Evolutionary conservation across 1,140 invertebrate species (phyloP).

Genomic region (Mizuhopecten yessoensis): DNA sequence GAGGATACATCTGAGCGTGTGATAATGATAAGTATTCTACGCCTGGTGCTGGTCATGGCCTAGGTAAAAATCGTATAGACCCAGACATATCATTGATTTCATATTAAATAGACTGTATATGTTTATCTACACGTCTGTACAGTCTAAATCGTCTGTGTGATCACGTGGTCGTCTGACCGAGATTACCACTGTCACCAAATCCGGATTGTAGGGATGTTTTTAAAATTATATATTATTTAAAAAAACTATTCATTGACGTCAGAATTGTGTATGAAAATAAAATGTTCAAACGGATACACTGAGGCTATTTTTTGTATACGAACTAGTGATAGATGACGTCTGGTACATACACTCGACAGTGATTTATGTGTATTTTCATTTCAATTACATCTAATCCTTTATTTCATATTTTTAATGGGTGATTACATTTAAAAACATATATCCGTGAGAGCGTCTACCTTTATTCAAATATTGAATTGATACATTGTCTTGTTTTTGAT

Average conservation of each 20-base stretch:
- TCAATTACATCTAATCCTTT: too few species aligned
- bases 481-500: too few species aligned
- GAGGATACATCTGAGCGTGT: too few species aligned
- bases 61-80: neutral
- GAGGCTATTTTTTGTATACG: neutral
- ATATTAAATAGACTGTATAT: neutral
- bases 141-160: neutral
- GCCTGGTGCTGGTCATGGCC: too few species aligned
- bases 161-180: constrained; percentile 13
- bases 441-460: too few species aligned
- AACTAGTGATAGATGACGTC: neutral
- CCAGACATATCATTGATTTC: neutral
- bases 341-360: neutral
- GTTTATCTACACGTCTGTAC: neutral
- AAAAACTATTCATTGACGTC: neutral
- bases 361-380: too few species aligned
- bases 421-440: too few species aligned
- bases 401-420: too few species aligned
- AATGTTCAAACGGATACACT: neutral
- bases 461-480: too few species aligned
- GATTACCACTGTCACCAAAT: neutral
- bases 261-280: neutral
- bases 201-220: neutral
- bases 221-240: neutral
- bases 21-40: too few species aligned